A percentile compares a stretch with the other conserved stretches of the same genome.
These are phyloP conservation scores for Cerastis rubricosa DNA, from an alignment of 2,888 invertebrate genomes.

Conservation along the genomic window DNA sequence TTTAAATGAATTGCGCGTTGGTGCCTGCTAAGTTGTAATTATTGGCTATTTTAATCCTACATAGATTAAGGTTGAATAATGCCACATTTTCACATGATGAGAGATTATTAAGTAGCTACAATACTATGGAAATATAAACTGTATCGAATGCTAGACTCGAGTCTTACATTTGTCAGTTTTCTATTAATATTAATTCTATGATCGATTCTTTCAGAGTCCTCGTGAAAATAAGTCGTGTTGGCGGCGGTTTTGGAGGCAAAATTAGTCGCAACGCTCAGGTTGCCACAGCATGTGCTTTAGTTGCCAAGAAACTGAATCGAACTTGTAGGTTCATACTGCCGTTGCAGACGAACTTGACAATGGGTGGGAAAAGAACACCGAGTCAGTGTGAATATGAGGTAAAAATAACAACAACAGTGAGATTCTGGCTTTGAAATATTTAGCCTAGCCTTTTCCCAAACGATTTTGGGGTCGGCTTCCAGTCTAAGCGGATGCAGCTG, in stretches of 20 bases:
- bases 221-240: conserved; percentile 2
- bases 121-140: neutral
- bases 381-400: conserved; percentile 78
- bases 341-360: conserved; percentile 91
- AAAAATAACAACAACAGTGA: neutral
- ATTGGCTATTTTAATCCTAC: neutral
- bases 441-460: too few relatives aligned
- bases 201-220: neutral
- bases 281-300: conserved; percentile 92
- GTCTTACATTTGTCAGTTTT: neutral
- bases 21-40: neutral
- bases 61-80: neutral
- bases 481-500: too few relatives aligned
- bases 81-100: neutral
- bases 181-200: neutral
- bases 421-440: neutral
- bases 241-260: conserved; percentile 6
- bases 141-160: neutral
- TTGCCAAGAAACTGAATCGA: conserved; percentile 88
- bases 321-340: conserved; percentile 92
- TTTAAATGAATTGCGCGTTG: neutral
- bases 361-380: conserved; percentile 89
- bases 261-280: conserved; percentile 88
- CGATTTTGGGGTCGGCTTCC: too few relatives aligned
- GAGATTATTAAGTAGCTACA: neutral